Base-by-base conservation (phyloP, 2,113 vertebrate species). In the Hydropotes inermis region DNA sequence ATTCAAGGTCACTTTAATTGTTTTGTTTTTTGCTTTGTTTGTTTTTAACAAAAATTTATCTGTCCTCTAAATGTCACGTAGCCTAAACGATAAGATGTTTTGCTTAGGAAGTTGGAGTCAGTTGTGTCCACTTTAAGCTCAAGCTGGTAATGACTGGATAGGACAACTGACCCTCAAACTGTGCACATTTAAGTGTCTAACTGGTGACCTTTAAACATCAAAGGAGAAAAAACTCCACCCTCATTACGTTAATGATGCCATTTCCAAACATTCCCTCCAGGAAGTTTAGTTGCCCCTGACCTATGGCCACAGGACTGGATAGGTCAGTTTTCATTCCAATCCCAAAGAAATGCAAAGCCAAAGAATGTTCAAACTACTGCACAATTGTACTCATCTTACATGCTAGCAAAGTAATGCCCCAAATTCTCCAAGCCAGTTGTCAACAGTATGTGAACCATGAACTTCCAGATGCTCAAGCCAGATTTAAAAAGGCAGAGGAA, bases 391-490 rank as follows among this genome's bases (percentile, higher is more conserved):
- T 70, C n/a, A 70, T 39, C 10, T 70, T 19, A 39, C 2, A 39
- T 2, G 17, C 67, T 70, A 23, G 67, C n/a, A 39, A 70, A 70
- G n/a, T 70, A 70, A 6, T 39, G 67, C 67, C 39, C n/a, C 39
- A 39, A 39, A 39, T 70, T 70, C 67, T 70, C 67, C n/a, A 70
- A 23, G n/a, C 11, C n/a, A 23, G n/a, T n/a, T 70, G n/a, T 70
- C 67, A 70, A 39, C n/a, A 3, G 19, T 39, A 70, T 0, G 8
- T 23, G n/a, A 70, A 13, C 21, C 1, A 0, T 23, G 19, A 70
- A 70, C n/a, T 70, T 70, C n/a, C 19, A 70, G 67, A 39, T 67
- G n/a, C 21, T 70, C n/a, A 23, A 39, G 5, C 19, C 23, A 5
- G 5, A 23, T 70, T 70, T 70, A 12, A 39, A 70, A 39, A 70